Conservation (phyloP, 2,888 invertebrate species). For the Aphidoletes aphidimyza region DNA sequence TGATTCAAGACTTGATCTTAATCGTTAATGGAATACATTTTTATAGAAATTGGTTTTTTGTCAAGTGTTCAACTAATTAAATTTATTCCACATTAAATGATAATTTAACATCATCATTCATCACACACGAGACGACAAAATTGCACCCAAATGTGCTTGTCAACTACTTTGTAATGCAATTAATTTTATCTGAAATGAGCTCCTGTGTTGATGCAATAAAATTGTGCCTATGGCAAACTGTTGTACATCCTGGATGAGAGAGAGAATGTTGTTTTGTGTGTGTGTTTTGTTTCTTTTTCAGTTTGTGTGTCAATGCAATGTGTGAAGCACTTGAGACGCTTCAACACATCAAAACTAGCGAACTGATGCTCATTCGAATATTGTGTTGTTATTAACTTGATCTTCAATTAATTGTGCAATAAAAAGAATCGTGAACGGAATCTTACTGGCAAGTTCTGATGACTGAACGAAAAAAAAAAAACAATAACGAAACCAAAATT, state of each 20-base stretch:
- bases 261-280: constrained; percentile 11
- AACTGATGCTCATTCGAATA: background rate
- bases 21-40: background rate
- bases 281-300: too few species aligned
- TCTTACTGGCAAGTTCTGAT: background rate
- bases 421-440: constrained; percentile 5
- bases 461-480: background rate
- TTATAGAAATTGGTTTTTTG: background rate
- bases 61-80: background rate
- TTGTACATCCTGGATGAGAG: background rate
- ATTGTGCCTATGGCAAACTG: background rate
- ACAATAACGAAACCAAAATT: background rate
- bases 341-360: too few species aligned
- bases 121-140: background rate
- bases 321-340: background rate
- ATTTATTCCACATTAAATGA: too few species aligned
- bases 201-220: too few species aligned
- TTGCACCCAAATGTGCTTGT: too few species aligned
- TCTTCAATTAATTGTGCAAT: constrained; percentile 30
- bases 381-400: background rate
- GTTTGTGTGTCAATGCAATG: too few species aligned
- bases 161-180: too few species aligned
- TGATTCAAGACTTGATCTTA: background rate
- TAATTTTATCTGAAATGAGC: background rate
- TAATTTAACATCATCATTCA: too few species aligned